These are phyloP conservation scores for Intellagama lesueurii DNA, from an alignment of 2,797 vertebrate genomes.

Conservation along the genomic window DNA sequence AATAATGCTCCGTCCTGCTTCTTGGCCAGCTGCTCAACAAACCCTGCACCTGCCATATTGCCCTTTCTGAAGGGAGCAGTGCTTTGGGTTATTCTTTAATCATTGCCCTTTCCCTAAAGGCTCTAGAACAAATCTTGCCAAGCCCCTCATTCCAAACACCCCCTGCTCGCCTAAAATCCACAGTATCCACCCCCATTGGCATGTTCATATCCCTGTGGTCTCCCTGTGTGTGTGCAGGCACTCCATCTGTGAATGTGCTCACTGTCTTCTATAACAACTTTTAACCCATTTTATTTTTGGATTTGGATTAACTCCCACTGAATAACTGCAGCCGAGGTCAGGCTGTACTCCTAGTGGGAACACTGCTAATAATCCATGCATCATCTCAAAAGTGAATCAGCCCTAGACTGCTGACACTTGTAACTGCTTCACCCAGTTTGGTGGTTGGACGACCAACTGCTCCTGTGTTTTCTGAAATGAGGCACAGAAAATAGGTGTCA, in stretches of 20 bases:
- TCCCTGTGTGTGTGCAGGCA: background rate
- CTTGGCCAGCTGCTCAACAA: background rate
- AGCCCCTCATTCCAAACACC: background rate
- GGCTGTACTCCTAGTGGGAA: constrained; percentile 36
- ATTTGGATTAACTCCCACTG: constrained; percentile 27
- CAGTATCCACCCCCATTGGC: background rate
- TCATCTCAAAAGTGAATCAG: constrained; percentile 54
- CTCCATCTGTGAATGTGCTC: background rate
- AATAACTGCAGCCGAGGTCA: constrained; percentile 45
- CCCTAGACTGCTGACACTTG: constrained; percentile 49
- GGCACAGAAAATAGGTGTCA: constrained; percentile 55
- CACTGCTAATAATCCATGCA: constrained; percentile 27
- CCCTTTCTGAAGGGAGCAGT: background rate
- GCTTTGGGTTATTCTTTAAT: background rate
- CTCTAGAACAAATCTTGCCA: background rate
- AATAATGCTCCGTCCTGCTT: background rate
- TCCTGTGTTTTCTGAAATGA: constrained; percentile 46
- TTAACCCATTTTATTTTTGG: constrained; percentile 55
- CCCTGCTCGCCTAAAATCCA: background rate
- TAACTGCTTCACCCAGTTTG: constrained; percentile 55
- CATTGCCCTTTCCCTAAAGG: background rate
- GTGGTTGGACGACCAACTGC: constrained; percentile 40
- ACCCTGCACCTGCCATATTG: too few relatives aligned
- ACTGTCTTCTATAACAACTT: background rate
- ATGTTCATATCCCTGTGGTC: background rate